Evolutionary conservation across 2,888 invertebrate genomes (phyloP), one percentile per base, ranked within the genome.

Genomic region (Aphidius colemani): DNA sequence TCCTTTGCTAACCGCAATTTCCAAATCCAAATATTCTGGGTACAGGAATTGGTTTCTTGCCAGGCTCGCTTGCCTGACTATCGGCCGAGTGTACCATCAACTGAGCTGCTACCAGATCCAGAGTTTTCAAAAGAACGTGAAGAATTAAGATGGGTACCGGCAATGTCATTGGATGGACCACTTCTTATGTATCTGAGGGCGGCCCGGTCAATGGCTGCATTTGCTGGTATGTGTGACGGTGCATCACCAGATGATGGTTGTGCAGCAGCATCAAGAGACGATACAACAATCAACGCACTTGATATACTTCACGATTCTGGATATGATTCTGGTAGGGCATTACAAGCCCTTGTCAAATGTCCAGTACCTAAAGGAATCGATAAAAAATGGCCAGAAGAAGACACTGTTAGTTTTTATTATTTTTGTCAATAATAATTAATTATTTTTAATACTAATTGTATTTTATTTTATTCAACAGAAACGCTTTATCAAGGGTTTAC

Each of bases 151-250:
- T 98, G 98, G 98, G 88, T 94, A 83, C 97, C 98, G 67, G 93
- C 93, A 74, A 93, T 96, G 86, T 89, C 94, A 73, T 88, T 92
- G 77, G 98, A 98, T 85, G 92, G 94, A 75, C 97, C 98, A 86
- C 89, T 98, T 82, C 90, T 97, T 80, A 97, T 98, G 96, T 98
- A 95, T 86, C 89, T 98, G 83, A 87, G 97, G 78, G 98, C 97
- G 74, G 97, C 96, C 72, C 90, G 97, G 78, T 96, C 96, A 68
- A 96, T 98, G 93, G 97, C 98, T 80, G 97, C 97, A 66, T 98
- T 98, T 85, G 97, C 97, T 70, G 96, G 97, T 76, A 96, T 98
- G 96, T 97, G 97, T 88, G 96, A 97, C 87, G 96, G 96, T 70
- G 97, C 97, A 65, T 94, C 94, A 71, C 93, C 96, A 61, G 97